Base-by-base conservation (phyloP, 1,140 invertebrate species). In the Drosophila pseudoananassae region DNA sequence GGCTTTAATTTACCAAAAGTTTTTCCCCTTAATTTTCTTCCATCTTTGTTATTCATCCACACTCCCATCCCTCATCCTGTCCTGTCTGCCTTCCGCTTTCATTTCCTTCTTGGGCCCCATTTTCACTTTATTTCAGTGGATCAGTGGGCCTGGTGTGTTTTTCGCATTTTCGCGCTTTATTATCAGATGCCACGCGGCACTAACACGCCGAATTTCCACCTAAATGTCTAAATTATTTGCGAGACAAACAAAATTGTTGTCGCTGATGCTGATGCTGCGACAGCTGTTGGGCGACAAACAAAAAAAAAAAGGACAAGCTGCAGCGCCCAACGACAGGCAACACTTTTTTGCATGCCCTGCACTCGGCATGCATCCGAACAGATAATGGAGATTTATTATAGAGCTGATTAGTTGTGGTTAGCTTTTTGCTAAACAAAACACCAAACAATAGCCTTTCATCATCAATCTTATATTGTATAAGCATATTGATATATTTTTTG, bases 181-280 rank as follows among this genome's bases (percentile, higher is more conserved):
- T 71, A 54, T 76, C 56, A 71, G 70, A 50, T 45, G 46, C 45
- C 38, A 15, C 47, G 20, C 27, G 49, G 59, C 27, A 20, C 25
- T 9, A 20, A 29, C 25, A 52, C 31, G 17, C 43, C 33, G 49
- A 71, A 72, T 71, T 75, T 50, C 43, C 45, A 33, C 20, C 47
- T 66, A 74, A 82, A 68, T 69, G 58, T 77, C 78, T 81, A 77
- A 81, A 81, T 81, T 81, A 82, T 82, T 77, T 73, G 78, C 50
- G 40, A 38, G 73, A 43, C 60, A 71, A 80, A 81, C 72, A 81
- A 51, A 63, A 46, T 50, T 69, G 55, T 60, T 50, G 14, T 17
- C 45, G 25, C 53, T 49, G 31, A 36, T 36, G 65, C 33, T 38
- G 31, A 36, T 36, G 65, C 25, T 38, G 31, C 50, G 65, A 69